phyloP scores from a whole-genome alignment of 1,140 invertebrate genomes.

The Ptiloglossa arizonensis region DNA sequence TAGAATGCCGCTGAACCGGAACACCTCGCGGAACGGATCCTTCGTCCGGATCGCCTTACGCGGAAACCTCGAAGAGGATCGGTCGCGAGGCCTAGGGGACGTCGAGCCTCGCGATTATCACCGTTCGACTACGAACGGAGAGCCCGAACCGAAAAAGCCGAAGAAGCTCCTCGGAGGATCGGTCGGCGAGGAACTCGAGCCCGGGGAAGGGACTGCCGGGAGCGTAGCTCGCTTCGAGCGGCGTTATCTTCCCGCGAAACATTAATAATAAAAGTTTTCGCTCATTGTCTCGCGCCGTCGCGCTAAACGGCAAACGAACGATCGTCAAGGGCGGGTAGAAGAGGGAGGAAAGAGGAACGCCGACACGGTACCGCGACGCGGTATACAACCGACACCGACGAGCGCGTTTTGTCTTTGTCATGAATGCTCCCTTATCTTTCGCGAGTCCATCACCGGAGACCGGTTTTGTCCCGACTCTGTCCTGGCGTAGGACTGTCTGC shows the following conservation, averaged over 20 bases:
- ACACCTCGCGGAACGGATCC: neutral
- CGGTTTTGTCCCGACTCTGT: slow-evolving; percentile 71
- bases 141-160: neutral
- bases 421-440: slow-evolving; percentile 80
- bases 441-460: slow-evolving; percentile 77
- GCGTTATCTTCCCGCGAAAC: slow-evolving; percentile 67
- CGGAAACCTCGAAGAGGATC: too few relatives aligned
- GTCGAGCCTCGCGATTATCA: neutral
- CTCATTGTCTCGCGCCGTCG: slow-evolving; percentile 59
- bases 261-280: slow-evolving; percentile 73
- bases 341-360: slow-evolving; percentile 28
- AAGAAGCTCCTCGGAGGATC: slow-evolving; percentile 22
- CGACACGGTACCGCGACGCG: slow-evolving; percentile 35
- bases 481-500: slow-evolving; percentile 72
- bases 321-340: slow-evolving; percentile 29
- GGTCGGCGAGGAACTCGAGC: neutral
- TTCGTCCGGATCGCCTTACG: too few relatives aligned
- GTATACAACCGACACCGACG: slow-evolving; percentile 26
- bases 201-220: neutral
- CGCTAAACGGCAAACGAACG: slow-evolving; percentile 54
- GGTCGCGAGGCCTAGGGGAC: too few relatives aligned
- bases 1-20: slow-evolving; percentile 6
- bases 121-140: neutral
- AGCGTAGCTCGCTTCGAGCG: slow-evolving; percentile 38
- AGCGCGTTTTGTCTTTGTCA: slow-evolving; percentile 79